Conservation (phyloP, 2,113 vertebrate species). For the Otus sunia region DNA sequence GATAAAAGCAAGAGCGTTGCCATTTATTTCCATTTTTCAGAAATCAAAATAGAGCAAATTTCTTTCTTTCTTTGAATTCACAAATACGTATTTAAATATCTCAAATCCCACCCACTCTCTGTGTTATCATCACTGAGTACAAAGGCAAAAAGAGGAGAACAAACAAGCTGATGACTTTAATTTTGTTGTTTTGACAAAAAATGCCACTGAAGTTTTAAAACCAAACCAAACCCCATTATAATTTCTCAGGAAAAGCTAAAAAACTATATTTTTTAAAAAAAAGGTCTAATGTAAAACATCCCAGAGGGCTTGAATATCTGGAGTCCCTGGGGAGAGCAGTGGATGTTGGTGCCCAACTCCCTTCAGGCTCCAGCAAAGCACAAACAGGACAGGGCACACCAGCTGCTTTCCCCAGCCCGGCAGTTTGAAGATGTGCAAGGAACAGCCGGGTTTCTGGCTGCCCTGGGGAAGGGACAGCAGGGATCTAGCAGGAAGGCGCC, state of each 20-base stretch:
- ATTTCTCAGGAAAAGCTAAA: not conserved
- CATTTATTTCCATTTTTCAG: not conserved
- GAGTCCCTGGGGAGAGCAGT: fast-evolving
- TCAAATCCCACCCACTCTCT: not conserved
- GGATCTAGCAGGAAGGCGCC: fast-evolving
- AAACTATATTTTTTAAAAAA: not conserved
- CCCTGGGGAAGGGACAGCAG: not conserved
- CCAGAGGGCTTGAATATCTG: fast-evolving
- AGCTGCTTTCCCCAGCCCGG: not conserved
- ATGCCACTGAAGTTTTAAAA: not conserved
- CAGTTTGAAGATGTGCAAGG: not conserved
- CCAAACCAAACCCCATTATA: not conserved
- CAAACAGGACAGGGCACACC: fast-evolving
- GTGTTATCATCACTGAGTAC: not conserved
- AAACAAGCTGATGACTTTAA: not conserved
- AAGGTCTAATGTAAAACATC: not conserved
- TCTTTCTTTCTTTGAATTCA: not conserved
- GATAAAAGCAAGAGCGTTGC: fast-evolving
- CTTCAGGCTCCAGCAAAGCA: not conserved
- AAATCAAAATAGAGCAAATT: not conserved
- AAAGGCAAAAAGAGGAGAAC: not conserved
- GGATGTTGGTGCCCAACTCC: not conserved
- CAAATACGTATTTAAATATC: fast-evolving
- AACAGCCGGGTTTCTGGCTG: not conserved
- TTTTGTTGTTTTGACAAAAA: not conserved